Percentiles rank a stretch among this genome's conserved stretches.
phyloP scores from a whole-genome alignment of 2,888 invertebrate species.

The Lasius fuliginosus region DNA sequence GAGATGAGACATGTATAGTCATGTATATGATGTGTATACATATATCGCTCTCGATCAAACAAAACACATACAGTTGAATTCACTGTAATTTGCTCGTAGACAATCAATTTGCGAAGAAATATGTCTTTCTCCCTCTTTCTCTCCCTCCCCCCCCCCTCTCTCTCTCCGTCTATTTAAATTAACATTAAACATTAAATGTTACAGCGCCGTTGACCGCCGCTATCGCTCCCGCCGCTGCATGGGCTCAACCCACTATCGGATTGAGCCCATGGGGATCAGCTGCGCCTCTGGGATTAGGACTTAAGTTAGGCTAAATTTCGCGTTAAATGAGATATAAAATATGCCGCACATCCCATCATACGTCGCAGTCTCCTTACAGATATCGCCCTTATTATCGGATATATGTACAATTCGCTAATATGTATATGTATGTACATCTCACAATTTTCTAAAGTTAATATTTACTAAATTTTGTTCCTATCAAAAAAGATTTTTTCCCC shows the following conservation, averaged over 20 bases:
- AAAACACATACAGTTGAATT: background rate
- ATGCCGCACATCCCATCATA: background rate
- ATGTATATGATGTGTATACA: too few species aligned
- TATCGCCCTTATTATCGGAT: background rate
- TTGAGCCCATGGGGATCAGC: conserved; percentile 2
- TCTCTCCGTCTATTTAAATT: background rate
- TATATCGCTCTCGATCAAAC: too few species aligned
- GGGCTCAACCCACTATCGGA: conserved; percentile 33
- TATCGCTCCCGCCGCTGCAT: conserved; percentile 40
- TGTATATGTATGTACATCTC: background rate
- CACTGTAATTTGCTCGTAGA: background rate
- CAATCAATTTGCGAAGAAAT: background rate
- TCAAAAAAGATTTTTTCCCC: background rate
- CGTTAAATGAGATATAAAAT: conserved; percentile 7
- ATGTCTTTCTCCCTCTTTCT: too few species aligned
- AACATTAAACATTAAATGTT: conserved; percentile 18
- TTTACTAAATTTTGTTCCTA: background rate
- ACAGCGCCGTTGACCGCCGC: conserved; percentile 51
- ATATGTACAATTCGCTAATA: conserved; percentile 1
- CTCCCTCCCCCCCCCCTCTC: too few species aligned
- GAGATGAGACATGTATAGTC: too few species aligned
- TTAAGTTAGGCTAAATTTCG: background rate
- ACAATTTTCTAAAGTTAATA: background rate
- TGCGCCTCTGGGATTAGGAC: conserved; percentile 30
- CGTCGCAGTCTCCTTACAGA: too few species aligned